phyloP scores from a whole-genome alignment of 1,140 invertebrate species.

The Geopemphigus sp. region DNA sequence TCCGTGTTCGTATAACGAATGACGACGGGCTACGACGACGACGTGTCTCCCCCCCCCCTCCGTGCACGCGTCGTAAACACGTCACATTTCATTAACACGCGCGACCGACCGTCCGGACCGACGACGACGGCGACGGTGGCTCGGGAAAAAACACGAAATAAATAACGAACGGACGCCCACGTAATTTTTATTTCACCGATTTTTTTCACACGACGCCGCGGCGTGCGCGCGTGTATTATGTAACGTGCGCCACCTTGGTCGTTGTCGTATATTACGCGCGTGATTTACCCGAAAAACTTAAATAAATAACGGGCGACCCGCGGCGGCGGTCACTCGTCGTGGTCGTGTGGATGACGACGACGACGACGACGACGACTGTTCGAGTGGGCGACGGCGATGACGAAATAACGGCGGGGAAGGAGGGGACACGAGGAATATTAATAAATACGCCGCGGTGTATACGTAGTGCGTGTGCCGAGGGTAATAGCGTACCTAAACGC shows the following conservation, averaged over 20 bases:
- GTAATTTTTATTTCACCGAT: constrained; percentile 20
- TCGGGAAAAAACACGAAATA: not conserved
- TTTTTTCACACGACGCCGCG: constrained; percentile 31
- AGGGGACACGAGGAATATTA: too few species aligned
- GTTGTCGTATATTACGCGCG: constrained; percentile 13
- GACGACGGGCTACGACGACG: not conserved
- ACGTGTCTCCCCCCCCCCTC: not conserved
- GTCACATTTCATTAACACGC: constrained; percentile 45
- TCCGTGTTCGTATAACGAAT: too few species aligned
- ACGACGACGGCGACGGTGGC: not conserved
- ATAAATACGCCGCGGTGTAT: too few species aligned
- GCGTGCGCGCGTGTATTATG: too few species aligned
- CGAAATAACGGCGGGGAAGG: too few species aligned
- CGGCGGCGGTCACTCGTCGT: too few species aligned
- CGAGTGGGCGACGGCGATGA: not conserved
- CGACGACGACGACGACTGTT: not conserved
- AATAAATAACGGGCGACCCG: too few species aligned
- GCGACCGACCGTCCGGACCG: too few species aligned
- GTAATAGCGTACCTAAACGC: not conserved
- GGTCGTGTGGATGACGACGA: too few species aligned
- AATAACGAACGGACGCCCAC: constrained; percentile 2
- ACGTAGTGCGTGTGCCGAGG: not conserved
- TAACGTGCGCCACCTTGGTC: too few species aligned
- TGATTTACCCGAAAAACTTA: constrained; percentile 14
- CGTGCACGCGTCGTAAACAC: constrained; percentile 17